A percentile compares a stretch with the other conserved stretches of the same genome.
Conservation (phyloP, 2,888 invertebrate genomes). For the Exephanes ischioxanthus region DNA sequence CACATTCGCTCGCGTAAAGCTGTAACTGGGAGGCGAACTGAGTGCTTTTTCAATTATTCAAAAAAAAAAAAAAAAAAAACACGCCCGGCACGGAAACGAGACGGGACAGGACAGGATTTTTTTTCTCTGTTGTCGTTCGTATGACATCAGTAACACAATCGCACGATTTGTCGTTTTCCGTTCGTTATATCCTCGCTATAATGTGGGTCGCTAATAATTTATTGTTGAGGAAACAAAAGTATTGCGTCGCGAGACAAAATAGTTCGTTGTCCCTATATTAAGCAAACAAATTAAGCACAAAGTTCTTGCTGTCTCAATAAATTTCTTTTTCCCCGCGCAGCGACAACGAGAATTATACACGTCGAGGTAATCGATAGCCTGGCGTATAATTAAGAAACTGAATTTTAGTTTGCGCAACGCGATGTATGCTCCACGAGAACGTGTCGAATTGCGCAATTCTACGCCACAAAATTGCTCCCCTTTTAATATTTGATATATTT, state of each 20-base stretch:
- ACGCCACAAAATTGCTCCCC: neutral
- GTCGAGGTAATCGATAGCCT: conserved; percentile 45
- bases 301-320: too few species aligned
- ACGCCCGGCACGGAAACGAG: neutral
- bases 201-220: too few species aligned
- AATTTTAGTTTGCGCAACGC: conserved; percentile 12
- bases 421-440: neutral
- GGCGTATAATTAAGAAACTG: neutral
- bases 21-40: neutral
- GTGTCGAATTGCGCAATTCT: conserved; percentile 26
- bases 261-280: too few species aligned
- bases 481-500: neutral
- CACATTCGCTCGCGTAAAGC: neutral
- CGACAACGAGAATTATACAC: conserved; percentile 55
- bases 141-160: neutral
- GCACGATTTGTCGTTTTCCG: neutral
- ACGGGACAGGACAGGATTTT: neutral
- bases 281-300: too few species aligned
- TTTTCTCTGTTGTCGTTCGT: neutral
- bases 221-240: too few species aligned
- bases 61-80: neutral
- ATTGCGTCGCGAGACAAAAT: too few species aligned
- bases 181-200: too few species aligned
- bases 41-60: conserved; percentile 19
- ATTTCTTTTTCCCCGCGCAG: neutral